These are phyloP conservation scores for Rostratula benghalensis DNA, from an alignment of 2,113 vertebrate genomes.

Conservation along the genomic window DNA sequence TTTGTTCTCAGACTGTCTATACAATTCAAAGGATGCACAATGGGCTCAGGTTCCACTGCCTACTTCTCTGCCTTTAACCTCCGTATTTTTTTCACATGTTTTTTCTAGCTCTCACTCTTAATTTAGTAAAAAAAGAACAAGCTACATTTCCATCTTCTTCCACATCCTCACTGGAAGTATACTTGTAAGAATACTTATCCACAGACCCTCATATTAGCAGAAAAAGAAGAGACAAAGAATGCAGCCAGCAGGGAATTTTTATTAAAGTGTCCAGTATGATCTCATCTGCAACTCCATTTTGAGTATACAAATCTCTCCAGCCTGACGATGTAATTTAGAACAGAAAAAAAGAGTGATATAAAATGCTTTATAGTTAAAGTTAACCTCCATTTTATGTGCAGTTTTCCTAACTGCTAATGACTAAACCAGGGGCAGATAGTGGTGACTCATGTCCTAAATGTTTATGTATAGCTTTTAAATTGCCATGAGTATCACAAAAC, in stretches of 20 bases:
- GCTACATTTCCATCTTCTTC: neutral
- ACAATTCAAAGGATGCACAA: neutral
- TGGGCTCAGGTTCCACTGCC: neutral
- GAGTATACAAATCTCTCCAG: neutral
- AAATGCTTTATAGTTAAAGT: neutral
- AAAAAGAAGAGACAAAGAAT: neutral
- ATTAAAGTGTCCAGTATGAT: neutral
- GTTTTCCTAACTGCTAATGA: neutral
- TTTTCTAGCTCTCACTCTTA: neutral
- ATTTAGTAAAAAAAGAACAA: neutral
- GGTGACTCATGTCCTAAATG: neutral
- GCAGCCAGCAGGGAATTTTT: neutral
- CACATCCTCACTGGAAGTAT: neutral
- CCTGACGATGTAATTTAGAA: neutral
- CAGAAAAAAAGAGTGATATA: neutral
- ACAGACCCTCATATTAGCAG: neutral
- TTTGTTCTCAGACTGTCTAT: neutral
- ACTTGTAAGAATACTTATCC: neutral
- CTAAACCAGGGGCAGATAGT: neutral
- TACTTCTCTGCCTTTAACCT: neutral
- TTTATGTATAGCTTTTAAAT: neutral
- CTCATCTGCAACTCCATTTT: neutral
- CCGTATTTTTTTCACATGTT: neutral
- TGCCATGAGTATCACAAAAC: neutral
- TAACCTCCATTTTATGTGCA: neutral